Conservation (phyloP, 2,888 invertebrate genomes). For the Furcula furcula region DNA sequence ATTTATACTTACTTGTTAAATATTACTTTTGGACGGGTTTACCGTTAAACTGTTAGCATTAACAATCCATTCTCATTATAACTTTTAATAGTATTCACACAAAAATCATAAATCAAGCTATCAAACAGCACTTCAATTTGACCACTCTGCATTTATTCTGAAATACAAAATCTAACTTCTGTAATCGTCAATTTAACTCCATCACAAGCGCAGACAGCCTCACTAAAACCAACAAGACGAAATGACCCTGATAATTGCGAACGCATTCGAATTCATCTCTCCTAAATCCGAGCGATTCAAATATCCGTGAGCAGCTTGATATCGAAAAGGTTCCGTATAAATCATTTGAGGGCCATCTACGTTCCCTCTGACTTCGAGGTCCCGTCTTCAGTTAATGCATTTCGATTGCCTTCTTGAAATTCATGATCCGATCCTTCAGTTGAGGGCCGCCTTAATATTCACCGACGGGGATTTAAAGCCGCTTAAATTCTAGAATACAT, state of each 20-base stretch:
- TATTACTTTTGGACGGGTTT: too few species aligned
- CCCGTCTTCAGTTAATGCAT: slow-evolving; percentile 48
- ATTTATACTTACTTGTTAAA: too few species aligned
- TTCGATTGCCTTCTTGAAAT: slow-evolving; percentile 51
- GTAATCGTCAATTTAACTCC: too few species aligned
- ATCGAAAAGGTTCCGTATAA: slow-evolving; percentile 47
- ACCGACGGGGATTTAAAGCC: slow-evolving; percentile 26
- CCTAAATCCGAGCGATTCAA: slow-evolving; percentile 21
- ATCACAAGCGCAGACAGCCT: neutral
- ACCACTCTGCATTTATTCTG: too few species aligned
- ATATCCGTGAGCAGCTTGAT: slow-evolving; percentile 22
- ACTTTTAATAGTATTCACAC: too few species aligned
- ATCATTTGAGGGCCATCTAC: slow-evolving; percentile 40
- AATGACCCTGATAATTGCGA: slow-evolving; percentile 9
- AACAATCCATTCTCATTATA: too few species aligned
- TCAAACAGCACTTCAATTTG: too few species aligned
- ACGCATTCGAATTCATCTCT: slow-evolving; percentile 13
- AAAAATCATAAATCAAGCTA: too few species aligned
- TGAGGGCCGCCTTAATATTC: slow-evolving; percentile 36
- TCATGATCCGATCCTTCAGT: slow-evolving; percentile 38
- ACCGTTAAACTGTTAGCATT: too few species aligned
- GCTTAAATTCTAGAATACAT: slow-evolving; percentile 1
- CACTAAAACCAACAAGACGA: neutral
- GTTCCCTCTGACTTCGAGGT: slow-evolving; percentile 21
- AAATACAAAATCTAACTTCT: too few species aligned